Evolutionary conservation across 1,140 invertebrate genomes (phyloP), one percentile per base, ranked within the genome.

Genomic region (Melanaphis sacchari): DNA sequence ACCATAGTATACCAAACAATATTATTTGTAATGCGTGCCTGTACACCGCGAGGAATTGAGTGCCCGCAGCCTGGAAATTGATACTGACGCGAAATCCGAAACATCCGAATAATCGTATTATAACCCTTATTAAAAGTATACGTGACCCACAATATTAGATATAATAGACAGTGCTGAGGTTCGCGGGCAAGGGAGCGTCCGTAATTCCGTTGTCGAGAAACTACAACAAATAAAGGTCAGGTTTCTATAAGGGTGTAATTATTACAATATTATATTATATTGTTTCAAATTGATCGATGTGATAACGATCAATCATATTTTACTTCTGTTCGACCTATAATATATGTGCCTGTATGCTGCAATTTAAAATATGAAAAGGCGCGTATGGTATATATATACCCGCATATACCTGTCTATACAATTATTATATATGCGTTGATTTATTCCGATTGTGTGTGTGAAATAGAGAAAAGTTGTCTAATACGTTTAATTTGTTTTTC

Each of bases 151-250:
- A n/a, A 11, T 66, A 66, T 4, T 0, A 26, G 7, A 0, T 49
- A 49, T 21, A 54, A 54, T 54, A 76, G 5, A 66, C 5, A 18
- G 59, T 4, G 59, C 18, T n/a, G 59, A 2, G 59, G 0, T 76
- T n/a, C 15, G 59, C 59, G 11, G 59, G 31, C 0, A 15, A 66
- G 59, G 31, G 26, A 11, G 15, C 15, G 54, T 59, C 31, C 54
- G 31, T 59, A 76, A 43, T 85, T 85, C 43, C 82, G 26, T 40
- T 36, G 82, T 41, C 82, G 24, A 85, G 38, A 40, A 43, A 85
- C 82, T 43, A 85, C 82, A 85, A 85, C 82, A 85, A 85, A 82
- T 40, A 40, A 40, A 82, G 81, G 81, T 82, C 81, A 82, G 22
- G 81, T 82, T 36, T 82, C 36, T 15, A 18, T 18, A n/a, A 31